Evolutionary conservation across 2,888 invertebrate genomes (phyloP).

Genomic region (Cephus pulcher): DNA sequence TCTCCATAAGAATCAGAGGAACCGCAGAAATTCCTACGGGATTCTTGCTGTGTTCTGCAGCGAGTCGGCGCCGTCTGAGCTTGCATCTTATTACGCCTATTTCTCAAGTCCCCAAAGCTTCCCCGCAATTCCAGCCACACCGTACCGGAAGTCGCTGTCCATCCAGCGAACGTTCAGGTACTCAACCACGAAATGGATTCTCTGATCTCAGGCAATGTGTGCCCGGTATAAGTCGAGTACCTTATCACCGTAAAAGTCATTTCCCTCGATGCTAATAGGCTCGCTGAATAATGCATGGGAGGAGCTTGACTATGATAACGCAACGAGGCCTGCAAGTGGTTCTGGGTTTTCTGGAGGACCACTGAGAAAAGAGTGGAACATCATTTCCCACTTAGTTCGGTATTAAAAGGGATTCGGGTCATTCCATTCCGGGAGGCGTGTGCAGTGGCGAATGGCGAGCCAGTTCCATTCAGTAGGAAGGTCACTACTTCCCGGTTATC

Average conservation of each 20-base stretch:
- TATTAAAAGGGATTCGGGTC: constrained; percentile 52
- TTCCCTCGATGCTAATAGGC: constrained; percentile 59
- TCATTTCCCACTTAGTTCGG: constrained; percentile 54
- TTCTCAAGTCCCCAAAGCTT: no score
- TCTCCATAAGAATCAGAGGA: not conserved
- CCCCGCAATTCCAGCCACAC: no score
- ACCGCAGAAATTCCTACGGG: constrained; percentile 4
- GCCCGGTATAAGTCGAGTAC: constrained; percentile 16
- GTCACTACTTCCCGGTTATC: no score
- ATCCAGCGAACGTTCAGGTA: no score
- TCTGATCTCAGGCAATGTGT: no score
- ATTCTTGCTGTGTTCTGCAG: no score
- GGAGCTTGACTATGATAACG: constrained; percentile 49
- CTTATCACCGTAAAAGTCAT: constrained; percentile 57
- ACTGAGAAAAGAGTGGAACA: constrained; percentile 47
- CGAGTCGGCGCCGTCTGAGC: no score
- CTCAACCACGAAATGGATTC: no score
- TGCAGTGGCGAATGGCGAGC: not conserved
- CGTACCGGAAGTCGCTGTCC: no score
- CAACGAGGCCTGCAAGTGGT: constrained; percentile 38
- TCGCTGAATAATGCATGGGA: constrained; percentile 52
- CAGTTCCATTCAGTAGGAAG: not conserved
- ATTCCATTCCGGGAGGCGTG: constrained; percentile 23
- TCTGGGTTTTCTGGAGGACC: constrained; percentile 26
- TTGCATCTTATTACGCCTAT: no score